These are phyloP conservation scores for Rhabdomys pumilio DNA, from an alignment of 2,797 vertebrate genomes.

Conservation along the genomic window DNA sequence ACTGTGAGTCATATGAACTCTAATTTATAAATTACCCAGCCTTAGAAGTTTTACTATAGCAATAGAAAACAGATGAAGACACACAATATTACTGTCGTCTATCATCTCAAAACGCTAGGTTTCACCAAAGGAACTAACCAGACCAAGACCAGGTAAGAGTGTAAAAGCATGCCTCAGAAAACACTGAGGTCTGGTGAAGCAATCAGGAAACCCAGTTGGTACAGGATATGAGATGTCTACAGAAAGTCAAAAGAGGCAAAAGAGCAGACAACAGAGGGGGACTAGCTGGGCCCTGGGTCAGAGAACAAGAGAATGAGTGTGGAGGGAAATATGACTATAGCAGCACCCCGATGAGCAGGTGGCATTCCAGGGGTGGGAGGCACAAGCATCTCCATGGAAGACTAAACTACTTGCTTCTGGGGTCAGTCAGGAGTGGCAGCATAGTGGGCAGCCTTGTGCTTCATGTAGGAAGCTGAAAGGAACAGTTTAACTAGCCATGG, in stretches of 20 bases:
- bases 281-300: background rate
- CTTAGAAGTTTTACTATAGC: background rate
- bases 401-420: background rate
- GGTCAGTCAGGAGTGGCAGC: background rate
- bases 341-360: background rate
- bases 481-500: background rate
- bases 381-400: background rate
- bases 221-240: background rate
- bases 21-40: background rate
- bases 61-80: background rate
- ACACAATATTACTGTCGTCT: background rate
- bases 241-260: background rate
- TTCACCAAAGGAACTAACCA: conserved; percentile 18
- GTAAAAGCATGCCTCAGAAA: background rate
- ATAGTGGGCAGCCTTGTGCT: background rate
- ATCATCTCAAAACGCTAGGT: background rate
- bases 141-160: background rate
- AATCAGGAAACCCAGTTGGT: background rate
- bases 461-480: background rate
- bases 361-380: background rate
- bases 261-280: background rate
- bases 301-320: background rate
- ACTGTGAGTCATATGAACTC: background rate
- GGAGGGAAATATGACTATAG: background rate
- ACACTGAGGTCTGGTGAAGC: background rate